Base-by-base conservation (phyloP, 2,113 vertebrate species). In the Ictalurus furcatus region DNA sequence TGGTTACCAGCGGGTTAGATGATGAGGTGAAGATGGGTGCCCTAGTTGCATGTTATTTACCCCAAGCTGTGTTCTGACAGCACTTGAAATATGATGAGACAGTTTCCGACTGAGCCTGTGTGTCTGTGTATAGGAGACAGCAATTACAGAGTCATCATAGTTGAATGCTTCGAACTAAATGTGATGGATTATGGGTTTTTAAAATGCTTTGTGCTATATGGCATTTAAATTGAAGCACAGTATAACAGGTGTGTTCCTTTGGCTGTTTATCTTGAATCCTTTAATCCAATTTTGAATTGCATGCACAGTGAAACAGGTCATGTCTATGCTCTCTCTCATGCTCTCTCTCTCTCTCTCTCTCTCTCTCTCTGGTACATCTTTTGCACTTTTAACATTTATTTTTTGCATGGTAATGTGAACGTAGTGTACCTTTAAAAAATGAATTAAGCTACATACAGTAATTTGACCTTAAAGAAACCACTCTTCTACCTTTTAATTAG, bases 1-100 rank as follows among this genome's bases (percentile, higher is more conserved):
- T 63, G 59, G 65, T 87, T 89, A 19, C 11, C 74, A 52, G 73
- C 58, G 34, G 63, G 65, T 65, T 79, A 73, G 54, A 87, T 92
- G 65, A 65, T n/a, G 78, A 81, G 76, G 78, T 74, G 74, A 84
- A 87, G 65, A 90, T 59, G 73, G 52, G 65, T 88, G 91, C 69
- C 90, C 91, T 90, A 92, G 88, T 88, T 93, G 88, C 90, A 87
- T 91, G 82, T 92, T 88, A 91, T 91, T 93, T 92, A 88, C 85
- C 82, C 71, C 81, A 69, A 58, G 65, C 84, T 82, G 65, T 85
- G 81, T 8, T 56, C 87, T 92, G 90, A 90, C 92, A 91, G 87
- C 69, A 85, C 87, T 87, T 91, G 80, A 91, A 91, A 93, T 88
- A 91, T 85, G 91, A 91, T 89, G 87, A 90, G 85, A 85, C 86